These are phyloP conservation scores for Peromyscus polionotus DNA, from an alignment of 2,113 vertebrate species.

Conservation along the genomic window DNA sequence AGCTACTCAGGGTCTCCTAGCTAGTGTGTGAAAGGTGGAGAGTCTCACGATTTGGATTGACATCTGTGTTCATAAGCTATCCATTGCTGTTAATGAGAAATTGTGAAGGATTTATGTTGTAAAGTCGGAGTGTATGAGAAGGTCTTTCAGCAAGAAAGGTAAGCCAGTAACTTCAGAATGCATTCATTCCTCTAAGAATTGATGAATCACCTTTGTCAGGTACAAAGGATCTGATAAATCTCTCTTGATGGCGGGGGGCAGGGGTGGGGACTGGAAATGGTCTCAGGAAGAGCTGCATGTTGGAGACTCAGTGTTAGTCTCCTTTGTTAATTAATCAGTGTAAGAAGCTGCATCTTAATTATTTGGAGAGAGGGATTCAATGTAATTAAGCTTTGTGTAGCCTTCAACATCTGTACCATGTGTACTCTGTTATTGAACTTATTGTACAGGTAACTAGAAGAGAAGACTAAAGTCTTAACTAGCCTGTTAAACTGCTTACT, in stretches of 20 bases:
- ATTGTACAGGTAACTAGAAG: background rate
- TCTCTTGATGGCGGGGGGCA: background rate
- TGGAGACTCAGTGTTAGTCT: background rate
- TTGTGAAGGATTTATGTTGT: background rate
- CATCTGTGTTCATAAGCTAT: background rate
- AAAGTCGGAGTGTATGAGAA: background rate
- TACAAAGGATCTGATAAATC: background rate
- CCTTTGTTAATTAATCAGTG: background rate
- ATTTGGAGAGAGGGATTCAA: background rate
- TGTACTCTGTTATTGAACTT: background rate
- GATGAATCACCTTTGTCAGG: background rate
- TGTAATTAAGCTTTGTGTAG: too few relatives aligned
- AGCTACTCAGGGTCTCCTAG: background rate
- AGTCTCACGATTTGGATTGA: background rate
- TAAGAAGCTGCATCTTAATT: background rate
- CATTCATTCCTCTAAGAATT: background rate
- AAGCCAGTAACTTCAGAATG: background rate
- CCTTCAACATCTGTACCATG: background rate
- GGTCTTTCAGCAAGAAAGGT: background rate
- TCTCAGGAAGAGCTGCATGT: background rate
- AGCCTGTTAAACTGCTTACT: background rate
- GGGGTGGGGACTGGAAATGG: background rate
- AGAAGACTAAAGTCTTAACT: background rate
- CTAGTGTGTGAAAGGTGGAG: background rate
- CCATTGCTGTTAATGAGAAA: background rate